These are phyloP conservation scores for Bucco capensis DNA, from an alignment of 2,113 vertebrate genomes.

Conservation along the genomic window DNA sequence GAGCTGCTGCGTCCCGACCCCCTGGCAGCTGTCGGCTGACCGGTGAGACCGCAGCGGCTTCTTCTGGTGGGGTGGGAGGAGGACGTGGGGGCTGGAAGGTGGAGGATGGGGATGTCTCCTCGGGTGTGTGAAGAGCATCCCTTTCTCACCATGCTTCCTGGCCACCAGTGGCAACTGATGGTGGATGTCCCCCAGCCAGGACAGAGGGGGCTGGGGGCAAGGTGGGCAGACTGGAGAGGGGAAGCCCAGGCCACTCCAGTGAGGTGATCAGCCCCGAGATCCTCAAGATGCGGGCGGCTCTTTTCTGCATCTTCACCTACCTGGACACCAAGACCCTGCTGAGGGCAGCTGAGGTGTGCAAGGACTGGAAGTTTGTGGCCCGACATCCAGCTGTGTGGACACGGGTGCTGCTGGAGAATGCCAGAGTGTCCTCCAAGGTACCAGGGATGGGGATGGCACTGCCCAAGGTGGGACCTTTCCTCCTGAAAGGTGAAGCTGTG, in stretches of 20 bases:
- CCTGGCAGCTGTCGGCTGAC: slow-evolving; percentile 77
- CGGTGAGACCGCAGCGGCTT: background rate
- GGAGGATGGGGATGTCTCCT: background rate
- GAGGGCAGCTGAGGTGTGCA: slow-evolving; percentile 88
- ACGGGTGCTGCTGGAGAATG: slow-evolving; percentile 91
- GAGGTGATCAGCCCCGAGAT: slow-evolving; percentile 98
- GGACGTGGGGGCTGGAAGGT: background rate
- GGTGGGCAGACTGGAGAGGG: slow-evolving; percentile 78
- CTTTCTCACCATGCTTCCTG: accelerated
- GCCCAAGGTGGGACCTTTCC: accelerated
- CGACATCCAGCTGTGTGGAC: slow-evolving; percentile 96
- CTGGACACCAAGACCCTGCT: slow-evolving; percentile 93
- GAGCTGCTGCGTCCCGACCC: slow-evolving; percentile 61
- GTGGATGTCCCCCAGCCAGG: slow-evolving; percentile 22
- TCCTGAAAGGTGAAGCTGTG: background rate
- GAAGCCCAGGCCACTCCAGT: slow-evolving; percentile 84
- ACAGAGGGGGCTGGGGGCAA: slow-evolving; percentile 64
- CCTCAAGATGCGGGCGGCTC: slow-evolving; percentile 94
- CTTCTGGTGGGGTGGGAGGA: background rate
- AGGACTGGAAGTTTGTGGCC: slow-evolving; percentile 96
- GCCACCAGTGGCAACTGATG: background rate
- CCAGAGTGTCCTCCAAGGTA: slow-evolving; percentile 94
- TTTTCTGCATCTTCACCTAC: slow-evolving; percentile 99
- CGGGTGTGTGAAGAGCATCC: accelerated
- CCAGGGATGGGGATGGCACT: background rate